A percentile compares a stretch with the other conserved stretches of the same genome.
phyloP scores from a whole-genome alignment of 2,797 vertebrate species.

The Cygnus olor region DNA sequence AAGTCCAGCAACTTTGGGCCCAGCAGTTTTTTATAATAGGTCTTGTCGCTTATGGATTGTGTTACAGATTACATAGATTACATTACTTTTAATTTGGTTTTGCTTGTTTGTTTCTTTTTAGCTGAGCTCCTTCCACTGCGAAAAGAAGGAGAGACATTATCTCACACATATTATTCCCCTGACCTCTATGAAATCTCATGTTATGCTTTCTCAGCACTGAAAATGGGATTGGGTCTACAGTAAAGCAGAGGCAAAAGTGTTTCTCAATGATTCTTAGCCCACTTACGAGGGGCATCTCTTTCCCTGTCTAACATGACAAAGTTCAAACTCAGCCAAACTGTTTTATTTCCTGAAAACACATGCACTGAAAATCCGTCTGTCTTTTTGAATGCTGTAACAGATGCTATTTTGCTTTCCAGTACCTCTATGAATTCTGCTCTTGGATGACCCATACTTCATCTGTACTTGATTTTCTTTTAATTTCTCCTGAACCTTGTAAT shows the following conservation, averaged over 20 bases:
- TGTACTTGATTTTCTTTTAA: conserved; percentile 46
- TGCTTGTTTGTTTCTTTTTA: background rate
- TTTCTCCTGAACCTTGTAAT: conserved; percentile 34
- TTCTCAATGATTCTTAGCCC: background rate
- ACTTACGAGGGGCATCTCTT: background rate
- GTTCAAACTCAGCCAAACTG: background rate
- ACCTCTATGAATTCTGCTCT: conserved; percentile 9
- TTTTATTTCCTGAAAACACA: conserved; percentile 25
- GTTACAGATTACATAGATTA: background rate
- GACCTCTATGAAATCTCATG: background rate
- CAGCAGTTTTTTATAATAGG: background rate
- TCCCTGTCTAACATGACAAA: background rate
- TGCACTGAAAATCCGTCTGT: conserved; percentile 1
- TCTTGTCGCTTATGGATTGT: background rate
- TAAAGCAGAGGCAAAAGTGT: background rate
- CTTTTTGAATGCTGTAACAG: background rate
- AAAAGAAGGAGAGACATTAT: background rate
- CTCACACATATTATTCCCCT: background rate
- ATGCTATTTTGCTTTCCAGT: background rate
- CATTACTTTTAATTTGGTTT: background rate
- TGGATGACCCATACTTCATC: conserved; percentile 24
- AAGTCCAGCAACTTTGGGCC: background rate
- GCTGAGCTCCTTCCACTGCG: background rate
- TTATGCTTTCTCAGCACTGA: background rate
- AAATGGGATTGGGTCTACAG: background rate